These are phyloP conservation scores for Streblospio benedicti DNA, from an alignment of 1,140 invertebrate species.

Conservation along the genomic window DNA sequence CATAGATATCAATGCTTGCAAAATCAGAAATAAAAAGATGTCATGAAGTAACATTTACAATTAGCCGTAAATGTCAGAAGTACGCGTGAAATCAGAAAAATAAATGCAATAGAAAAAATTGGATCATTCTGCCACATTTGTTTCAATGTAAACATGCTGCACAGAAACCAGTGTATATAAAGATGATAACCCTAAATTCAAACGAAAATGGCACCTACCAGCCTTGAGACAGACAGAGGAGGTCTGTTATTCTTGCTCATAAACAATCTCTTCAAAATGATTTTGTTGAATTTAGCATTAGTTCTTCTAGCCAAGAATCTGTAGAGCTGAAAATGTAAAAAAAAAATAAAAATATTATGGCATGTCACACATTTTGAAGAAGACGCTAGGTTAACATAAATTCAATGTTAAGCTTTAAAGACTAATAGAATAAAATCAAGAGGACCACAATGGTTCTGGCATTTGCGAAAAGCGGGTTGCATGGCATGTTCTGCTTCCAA, in stretches of 20 bases:
- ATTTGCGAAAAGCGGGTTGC: background rate
- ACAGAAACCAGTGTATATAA: too few species aligned
- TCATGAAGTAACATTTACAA: too few species aligned
- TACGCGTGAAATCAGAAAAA: too few species aligned
- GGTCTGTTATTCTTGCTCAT: slow-evolving; percentile 94
- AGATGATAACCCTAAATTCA: too few species aligned
- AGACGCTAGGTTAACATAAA: background rate
- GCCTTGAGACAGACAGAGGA: slow-evolving; percentile 79
- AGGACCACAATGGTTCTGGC: background rate
- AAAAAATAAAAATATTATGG: slow-evolving; percentile 17
- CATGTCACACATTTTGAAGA: background rate
- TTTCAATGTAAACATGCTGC: too few species aligned
- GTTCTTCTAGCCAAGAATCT: slow-evolving; percentile 91
- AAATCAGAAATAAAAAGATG: too few species aligned
- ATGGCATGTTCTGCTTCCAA: background rate
- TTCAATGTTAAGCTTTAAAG: background rate
- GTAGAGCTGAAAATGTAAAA: slow-evolving; percentile 71
- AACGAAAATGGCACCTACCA: slow-evolving; percentile 51
- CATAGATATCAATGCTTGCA: too few species aligned
- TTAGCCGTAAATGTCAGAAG: too few species aligned
- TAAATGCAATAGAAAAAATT: too few species aligned
- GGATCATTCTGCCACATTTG: too few species aligned
- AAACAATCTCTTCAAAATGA: slow-evolving; percentile 86
- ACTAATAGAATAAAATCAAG: background rate
- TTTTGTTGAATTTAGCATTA: slow-evolving; percentile 90